Base-by-base conservation (phyloP, 2,888 invertebrate species). In the Pyralis farinalis region DNA sequence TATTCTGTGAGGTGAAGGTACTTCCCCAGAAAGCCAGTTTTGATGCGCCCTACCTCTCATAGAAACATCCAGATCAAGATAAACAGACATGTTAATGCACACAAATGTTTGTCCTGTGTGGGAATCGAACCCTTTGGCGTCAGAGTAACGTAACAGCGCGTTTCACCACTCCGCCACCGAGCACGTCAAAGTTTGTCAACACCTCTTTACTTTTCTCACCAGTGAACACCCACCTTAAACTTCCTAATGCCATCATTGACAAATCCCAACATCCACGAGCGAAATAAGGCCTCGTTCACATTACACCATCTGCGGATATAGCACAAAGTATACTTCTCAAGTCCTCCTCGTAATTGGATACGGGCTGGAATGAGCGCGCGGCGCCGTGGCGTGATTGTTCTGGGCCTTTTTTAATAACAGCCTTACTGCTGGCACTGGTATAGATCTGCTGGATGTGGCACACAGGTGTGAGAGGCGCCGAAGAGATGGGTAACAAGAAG, bases 331-430 rank as follows among this genome's bases (percentile, higher is more conserved):
- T 40, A 41, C 48, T 42, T 16, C 44, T 51, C 48, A 50, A 53
- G 52, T 53, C 52, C 56, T 44, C 44, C 46, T 49, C 47, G 72
- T 81, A 80, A 80, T 81, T 81, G 80, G 80, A 77, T 72, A 71
- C 71, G 72, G 56, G 62, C 59, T 58, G 55, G 60, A 80, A 80
- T 74, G 81, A 74, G 77, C 71, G 67, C 57, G 57, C 63, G 58
- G 78, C 56, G 79, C 64, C 72, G 51, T 55, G 47, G 61, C 55
- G 61, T 73, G 75, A 81, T 80, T 80, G 79, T 79, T 75, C 75
- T 61, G 74, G 72, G 71, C 71, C 74, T 77, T 77, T n/a, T 80
- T 79, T 80, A 79, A 81, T 80, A 80, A 78, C 73, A 77, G 60
- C 60, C 65, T 46, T 61, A 43, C 57, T 63, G 20, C 42, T 55